Evolutionary conservation across 2,888 invertebrate genomes (phyloP), one percentile per base, ranked within the genome.

Genomic region (Tenthredo scrophulariae): DNA sequence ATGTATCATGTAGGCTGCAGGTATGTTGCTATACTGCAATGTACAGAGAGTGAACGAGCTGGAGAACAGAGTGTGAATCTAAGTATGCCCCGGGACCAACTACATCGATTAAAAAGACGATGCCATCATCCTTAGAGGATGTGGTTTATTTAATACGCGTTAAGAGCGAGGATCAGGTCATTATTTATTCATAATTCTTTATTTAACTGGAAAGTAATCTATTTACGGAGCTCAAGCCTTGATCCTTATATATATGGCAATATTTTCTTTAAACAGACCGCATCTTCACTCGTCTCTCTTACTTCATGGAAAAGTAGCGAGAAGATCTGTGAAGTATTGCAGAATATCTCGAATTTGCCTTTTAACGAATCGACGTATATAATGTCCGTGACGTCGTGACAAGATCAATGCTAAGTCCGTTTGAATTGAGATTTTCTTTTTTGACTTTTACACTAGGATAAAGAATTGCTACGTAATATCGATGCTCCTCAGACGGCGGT

Each of bases 51-150:
- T 40, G 72, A 10, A n/a, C 22, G 75, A 75, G 9, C 50, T n/a
- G 77, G 18, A 43, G n/a, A 50, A 77, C 18, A 33, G n/a, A 77
- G 26, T 29, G 29, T 77, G 77, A 77, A 77, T 77, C 33, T 33
- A 77, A 77, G 54, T 77, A 54, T 6, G 9, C 50, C 43, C 5
- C 74, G 43, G 74, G 67, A 15, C 33, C 18, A 67, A 33, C 33
- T 15, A 33, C 33, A 33, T 33, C 67, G 74, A 22, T 70, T 70
- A 10, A 74, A 74, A 74, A 40, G 43, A 67, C 33, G 67, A 18
- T 43, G 43, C 40, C 74, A 43, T 43, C 22, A 29, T 74, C 9
- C 22, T 74, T 13, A 2, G 22, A 74, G 74, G 74, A 74, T 74
- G 74, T 43, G 43, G 74, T 74, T n/a, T 26, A 43, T 74, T 74